These are phyloP conservation scores for Siniperca chuatsi DNA, from an alignment of 2,113 vertebrate genomes.

Conservation along the genomic window DNA sequence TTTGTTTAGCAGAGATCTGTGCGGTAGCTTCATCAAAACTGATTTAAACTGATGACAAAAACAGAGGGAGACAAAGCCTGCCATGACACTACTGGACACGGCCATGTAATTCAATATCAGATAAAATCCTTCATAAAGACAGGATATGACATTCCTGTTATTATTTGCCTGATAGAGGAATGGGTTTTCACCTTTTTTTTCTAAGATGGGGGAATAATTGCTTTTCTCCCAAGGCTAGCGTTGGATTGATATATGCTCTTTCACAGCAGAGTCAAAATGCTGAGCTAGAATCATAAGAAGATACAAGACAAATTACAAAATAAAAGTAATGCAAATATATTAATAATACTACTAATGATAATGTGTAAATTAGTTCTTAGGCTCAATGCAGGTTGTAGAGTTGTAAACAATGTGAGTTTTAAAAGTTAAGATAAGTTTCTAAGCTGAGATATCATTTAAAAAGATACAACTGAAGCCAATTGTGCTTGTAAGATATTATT, in stretches of 20 bases:
- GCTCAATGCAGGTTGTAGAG: not conserved
- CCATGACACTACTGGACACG: conserved; percentile 61
- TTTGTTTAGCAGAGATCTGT: conserved; percentile 14
- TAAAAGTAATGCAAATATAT: not conserved
- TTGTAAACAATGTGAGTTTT: not conserved
- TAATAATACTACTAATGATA: not conserved
- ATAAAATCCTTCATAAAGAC: conserved; percentile 67
- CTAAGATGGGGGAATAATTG: conserved; percentile 76
- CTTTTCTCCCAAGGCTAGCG: conserved; percentile 57
- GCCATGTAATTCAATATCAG: conserved; percentile 71
- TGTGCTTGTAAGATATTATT: conserved; percentile 1
- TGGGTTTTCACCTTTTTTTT: conserved; percentile 38
- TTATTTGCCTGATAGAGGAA: conserved; percentile 74
- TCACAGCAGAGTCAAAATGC: conserved; percentile 50
- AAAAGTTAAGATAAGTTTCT: conserved; percentile 2
- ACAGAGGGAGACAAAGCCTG: conserved; percentile 56
- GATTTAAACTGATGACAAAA: conserved; percentile 57
- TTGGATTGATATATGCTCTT: conserved; percentile 64
- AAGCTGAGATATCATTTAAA: not conserved
- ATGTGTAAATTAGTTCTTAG: conserved; percentile 2
- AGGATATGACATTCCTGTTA: conserved; percentile 74
- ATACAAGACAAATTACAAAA: conserved; percentile 50
- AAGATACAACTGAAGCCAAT: not conserved
- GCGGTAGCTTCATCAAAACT: conserved; percentile 65
- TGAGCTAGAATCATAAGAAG: conserved; percentile 43